A percentile compares a stretch with the other conserved stretches of the same genome.
Evolutionary conservation across 2,797 vertebrate genomes (phyloP).

Genomic region (Bucorvus abyssinicus): DNA sequence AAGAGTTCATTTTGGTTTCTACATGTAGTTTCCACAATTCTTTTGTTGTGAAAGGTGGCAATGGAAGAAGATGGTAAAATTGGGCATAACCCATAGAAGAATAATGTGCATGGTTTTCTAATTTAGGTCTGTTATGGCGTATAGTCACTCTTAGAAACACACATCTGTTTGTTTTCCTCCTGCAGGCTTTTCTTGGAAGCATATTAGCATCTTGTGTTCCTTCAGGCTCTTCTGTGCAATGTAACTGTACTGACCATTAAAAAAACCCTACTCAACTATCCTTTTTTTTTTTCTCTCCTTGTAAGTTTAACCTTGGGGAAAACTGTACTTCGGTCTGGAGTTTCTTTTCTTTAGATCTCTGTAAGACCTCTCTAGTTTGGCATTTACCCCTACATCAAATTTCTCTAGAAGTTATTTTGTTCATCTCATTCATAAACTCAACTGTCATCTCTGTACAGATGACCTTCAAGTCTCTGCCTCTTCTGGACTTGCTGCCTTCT

Average conservation of each 20-base stretch:
- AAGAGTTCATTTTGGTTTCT: neutral
- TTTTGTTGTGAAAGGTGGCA: neutral
- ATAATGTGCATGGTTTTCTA: neutral
- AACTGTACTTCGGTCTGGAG: neutral
- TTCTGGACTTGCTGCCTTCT: neutral
- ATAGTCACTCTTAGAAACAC: neutral
- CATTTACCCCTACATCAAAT: neutral
- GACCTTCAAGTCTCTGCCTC: neutral
- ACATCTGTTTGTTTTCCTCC: neutral
- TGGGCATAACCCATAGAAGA: neutral
- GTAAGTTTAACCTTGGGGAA: neutral
- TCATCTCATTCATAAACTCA: neutral
- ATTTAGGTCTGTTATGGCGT: neutral
- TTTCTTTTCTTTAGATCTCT: neutral
- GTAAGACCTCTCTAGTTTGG: neutral
- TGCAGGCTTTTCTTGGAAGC: neutral
- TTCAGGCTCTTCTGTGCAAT: neutral
- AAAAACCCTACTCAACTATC: neutral
- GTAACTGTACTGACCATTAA: neutral
- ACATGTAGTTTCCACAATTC: fast-evolving
- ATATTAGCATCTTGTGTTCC: neutral
- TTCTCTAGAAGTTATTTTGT: neutral
- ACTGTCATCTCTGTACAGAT: neutral
- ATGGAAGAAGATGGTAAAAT: neutral
- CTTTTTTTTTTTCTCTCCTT: neutral